Evolutionary conservation across 2,113 vertebrate genomes (phyloP).

Genomic region (Balaeniceps rex): DNA sequence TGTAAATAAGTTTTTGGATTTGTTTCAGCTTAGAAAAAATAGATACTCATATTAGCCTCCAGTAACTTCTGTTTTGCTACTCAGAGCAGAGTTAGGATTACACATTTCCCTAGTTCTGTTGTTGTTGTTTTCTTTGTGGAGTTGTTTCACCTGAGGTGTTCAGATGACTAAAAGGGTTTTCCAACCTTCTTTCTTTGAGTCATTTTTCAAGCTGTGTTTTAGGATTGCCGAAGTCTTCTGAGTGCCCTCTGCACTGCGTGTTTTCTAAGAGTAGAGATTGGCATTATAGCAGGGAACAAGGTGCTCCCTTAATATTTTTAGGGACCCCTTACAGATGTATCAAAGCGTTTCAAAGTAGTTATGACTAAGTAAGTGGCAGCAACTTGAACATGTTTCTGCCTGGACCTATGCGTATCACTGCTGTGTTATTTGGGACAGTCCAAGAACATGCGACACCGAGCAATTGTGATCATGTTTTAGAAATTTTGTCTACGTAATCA

Average conservation of each 20-base stretch:
- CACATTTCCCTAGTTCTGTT: not conserved
- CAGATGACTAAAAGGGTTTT: not conserved
- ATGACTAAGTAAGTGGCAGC: not conserved
- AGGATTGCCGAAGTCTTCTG: not conserved
- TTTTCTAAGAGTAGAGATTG: not conserved
- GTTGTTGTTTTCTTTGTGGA: not conserved
- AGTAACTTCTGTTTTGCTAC: not conserved
- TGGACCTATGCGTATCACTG: not conserved
- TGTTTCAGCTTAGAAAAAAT: slow-evolving; percentile 11
- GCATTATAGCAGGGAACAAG: not conserved
- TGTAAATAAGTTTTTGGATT: not conserved
- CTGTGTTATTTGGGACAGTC: not conserved
- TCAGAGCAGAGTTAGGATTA: not conserved
- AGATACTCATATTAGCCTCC: not conserved
- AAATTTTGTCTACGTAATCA: not conserved
- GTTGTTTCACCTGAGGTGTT: not conserved
- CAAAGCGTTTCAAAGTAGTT: not conserved
- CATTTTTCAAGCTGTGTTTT: not conserved
- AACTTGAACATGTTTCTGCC: not conserved
- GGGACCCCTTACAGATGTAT: not conserved
- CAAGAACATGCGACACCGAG: not conserved
- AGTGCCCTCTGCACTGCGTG: not conserved
- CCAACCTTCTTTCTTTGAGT: not conserved
- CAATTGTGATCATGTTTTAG: not conserved
- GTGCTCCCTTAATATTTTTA: not conserved